phyloP scores from a whole-genome alignment of 2,113 vertebrate species.

The Turnix velox region DNA sequence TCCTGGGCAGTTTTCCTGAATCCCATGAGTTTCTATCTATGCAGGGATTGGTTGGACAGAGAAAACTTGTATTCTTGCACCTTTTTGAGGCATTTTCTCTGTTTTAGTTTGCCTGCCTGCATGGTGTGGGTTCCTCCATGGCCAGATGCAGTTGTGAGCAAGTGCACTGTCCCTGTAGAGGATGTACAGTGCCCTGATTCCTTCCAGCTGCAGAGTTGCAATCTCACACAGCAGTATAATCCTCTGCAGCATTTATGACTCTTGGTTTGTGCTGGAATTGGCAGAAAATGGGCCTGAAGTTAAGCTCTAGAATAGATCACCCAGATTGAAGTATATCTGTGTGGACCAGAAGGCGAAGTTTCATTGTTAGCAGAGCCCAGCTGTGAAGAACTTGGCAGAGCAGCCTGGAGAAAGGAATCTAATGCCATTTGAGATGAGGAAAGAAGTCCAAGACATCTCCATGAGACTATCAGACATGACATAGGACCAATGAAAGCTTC shows the following conservation, averaged over 20 bases:
- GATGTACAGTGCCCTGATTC: fast-evolving
- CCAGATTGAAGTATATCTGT: background rate
- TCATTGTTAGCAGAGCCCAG: background rate
- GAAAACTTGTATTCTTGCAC: background rate
- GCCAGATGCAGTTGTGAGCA: background rate
- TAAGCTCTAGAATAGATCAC: background rate
- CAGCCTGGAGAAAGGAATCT: background rate
- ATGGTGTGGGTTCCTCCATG: background rate
- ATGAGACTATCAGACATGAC: background rate
- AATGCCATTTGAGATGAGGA: background rate
- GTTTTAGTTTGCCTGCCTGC: background rate
- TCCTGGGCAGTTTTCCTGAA: background rate
- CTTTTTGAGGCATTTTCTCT: background rate
- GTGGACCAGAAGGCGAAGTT: background rate
- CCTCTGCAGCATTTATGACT: fast-evolving
- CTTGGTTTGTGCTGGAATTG: background rate
- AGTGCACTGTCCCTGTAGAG: background rate
- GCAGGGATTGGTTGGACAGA: background rate
- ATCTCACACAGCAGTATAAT: background rate
- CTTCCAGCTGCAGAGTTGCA: background rate
- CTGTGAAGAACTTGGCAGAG: background rate
- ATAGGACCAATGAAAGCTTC: background rate
- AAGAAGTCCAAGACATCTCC: background rate
- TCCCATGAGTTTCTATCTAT: background rate
- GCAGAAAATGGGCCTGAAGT: background rate